Conservation (phyloP, 1,140 invertebrate genomes). For the Scylla paramamosain region DNA sequence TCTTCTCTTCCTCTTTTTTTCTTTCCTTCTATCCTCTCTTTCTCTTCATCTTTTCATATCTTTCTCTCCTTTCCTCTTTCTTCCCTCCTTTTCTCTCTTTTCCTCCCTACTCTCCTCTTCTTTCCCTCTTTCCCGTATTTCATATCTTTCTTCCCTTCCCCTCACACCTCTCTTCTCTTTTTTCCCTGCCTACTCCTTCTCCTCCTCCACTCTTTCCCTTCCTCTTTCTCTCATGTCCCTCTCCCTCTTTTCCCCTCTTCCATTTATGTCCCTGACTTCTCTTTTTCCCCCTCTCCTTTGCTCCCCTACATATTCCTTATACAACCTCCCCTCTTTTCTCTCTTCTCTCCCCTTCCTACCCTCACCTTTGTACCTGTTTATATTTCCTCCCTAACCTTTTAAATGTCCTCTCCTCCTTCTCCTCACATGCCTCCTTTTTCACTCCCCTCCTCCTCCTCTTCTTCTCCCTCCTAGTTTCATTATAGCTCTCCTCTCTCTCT, state of each 20-base stretch:
- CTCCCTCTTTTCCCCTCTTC: not conserved
- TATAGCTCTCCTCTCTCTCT: not conserved
- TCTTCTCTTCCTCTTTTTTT: too few species aligned
- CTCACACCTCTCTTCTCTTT: too few species aligned
- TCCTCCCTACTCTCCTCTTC: not conserved
- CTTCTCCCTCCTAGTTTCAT: not conserved
- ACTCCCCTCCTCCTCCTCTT: not conserved
- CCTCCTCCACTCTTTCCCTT: not conserved
- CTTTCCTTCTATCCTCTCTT: not conserved
- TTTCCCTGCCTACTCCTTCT: not conserved
- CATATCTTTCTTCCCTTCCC: not conserved
- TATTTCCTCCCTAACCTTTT: not conserved
- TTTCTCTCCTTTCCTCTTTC: not conserved
- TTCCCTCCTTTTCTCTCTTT: not conserved
- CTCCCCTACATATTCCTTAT: not conserved
- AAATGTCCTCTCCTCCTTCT: not conserved
- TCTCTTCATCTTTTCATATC: not conserved
- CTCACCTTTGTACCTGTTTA: not conserved
- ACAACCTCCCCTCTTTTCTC: not conserved
- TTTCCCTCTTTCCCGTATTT: not conserved
- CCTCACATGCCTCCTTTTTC: not conserved
- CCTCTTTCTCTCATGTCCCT: not conserved
- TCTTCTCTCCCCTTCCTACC: not conserved
- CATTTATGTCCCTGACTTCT: not conserved
- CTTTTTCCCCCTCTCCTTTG: not conserved